A percentile compares a stretch with the other conserved stretches of the same genome.
These are phyloP conservation scores for Pachyrhynchus sulphureomaculatus DNA, from an alignment of 1,140 invertebrate species.

Conservation along the genomic window DNA sequence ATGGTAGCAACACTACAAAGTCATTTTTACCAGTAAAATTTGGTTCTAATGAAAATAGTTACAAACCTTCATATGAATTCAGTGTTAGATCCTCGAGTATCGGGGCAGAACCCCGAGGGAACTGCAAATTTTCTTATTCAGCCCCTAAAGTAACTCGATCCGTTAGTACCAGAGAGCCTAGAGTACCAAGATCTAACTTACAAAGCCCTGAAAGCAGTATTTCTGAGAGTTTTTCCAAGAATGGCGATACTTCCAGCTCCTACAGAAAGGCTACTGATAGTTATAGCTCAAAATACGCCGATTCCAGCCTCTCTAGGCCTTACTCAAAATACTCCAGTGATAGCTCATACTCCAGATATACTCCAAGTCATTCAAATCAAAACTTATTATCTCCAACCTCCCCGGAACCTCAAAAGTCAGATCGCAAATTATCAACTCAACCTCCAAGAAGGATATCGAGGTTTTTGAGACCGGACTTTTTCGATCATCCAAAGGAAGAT, in stretches of 20 bases:
- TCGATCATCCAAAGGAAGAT: constrained; percentile 67
- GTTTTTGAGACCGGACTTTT: constrained; percentile 76
- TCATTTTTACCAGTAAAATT: constrained; percentile 38
- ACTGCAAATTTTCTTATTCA: constrained; percentile 24
- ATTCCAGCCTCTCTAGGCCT: constrained; percentile 32
- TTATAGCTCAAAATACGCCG: constrained; percentile 30
- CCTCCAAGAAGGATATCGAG: constrained; percentile 61
- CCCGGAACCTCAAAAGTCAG: constrained; percentile 34
- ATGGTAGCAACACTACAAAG: constrained; percentile 8
- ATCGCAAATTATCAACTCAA: constrained; percentile 39
- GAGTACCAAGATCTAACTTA: constrained; percentile 28
- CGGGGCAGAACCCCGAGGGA: constrained; percentile 31
- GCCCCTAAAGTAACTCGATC: constrained; percentile 36
- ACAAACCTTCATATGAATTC: constrained; percentile 30
- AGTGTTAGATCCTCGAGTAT: constrained; percentile 35
- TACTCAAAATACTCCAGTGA: constrained; percentile 36
- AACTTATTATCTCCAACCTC: constrained; percentile 19
- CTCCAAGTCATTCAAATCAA: constrained; percentile 25
- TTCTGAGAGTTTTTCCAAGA: constrained; percentile 41
- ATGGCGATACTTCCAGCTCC: constrained; percentile 35
- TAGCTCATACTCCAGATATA: constrained; percentile 21
- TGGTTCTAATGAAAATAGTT: constrained; percentile 20
- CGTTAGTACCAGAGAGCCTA: constrained; percentile 34
- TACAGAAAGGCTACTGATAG: constrained; percentile 33
- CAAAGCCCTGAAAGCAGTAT: constrained; percentile 45